Conservation (phyloP, 2,113 vertebrate species). For the Podarcis cretensis region DNA sequence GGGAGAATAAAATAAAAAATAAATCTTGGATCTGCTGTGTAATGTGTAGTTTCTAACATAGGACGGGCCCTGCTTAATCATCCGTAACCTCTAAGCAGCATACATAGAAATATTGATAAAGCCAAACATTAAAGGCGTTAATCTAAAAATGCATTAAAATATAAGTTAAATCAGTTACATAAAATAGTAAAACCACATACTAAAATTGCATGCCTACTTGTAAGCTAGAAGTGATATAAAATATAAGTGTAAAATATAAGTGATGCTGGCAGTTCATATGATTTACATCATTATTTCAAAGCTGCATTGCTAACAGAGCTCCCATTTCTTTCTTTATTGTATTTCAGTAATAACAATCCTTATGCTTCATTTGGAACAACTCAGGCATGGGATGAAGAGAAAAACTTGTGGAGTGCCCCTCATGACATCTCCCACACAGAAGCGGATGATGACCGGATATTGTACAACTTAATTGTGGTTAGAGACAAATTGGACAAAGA, state of each 20-base stretch:
- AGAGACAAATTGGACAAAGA: constrained; percentile 84
- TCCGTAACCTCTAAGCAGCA: background rate
- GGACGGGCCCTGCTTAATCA: background rate
- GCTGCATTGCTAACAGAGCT: background rate
- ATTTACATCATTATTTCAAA: background rate
- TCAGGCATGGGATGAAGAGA: constrained; percentile 73
- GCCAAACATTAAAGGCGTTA: too few relatives aligned
- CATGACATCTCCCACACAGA: constrained; percentile 73
- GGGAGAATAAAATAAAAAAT: too few relatives aligned
- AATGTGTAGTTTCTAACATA: too few relatives aligned
- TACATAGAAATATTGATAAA: too few relatives aligned
- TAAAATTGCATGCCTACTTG: background rate
- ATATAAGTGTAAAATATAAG: background rate
- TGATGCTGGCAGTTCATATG: background rate
- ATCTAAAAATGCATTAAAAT: too few relatives aligned
- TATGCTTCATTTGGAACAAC: constrained; percentile 79
- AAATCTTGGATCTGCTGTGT: too few relatives aligned
- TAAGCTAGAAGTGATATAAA: background rate
- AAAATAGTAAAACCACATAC: too few relatives aligned
- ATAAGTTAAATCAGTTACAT: background rate
- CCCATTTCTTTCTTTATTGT: background rate
- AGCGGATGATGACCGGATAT: constrained; percentile 80
- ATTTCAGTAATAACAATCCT: constrained; percentile 68
- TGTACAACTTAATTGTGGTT: constrained; percentile 86
- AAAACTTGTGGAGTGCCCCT: constrained; percentile 76